phyloP scores from a whole-genome alignment of 2,797 vertebrate genomes.

The Glyptemys insculpta region DNA sequence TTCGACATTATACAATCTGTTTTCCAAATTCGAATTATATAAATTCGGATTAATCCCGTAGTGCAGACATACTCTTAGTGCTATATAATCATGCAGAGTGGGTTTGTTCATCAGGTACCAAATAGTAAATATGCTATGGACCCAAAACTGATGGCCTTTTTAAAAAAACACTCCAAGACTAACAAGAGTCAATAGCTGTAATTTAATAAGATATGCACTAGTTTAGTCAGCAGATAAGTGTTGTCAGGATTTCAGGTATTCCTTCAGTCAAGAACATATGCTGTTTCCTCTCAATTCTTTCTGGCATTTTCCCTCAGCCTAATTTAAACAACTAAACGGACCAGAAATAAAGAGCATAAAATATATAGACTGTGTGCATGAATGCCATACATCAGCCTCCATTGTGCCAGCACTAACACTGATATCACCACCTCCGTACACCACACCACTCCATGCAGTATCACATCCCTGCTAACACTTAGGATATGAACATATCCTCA shows the following conservation, averaged over 20 bases:
- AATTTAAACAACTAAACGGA: not conserved
- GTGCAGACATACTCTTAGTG: too few species aligned
- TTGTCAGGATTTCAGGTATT: rapidly evolving
- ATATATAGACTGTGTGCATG: not conserved
- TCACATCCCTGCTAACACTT: not conserved
- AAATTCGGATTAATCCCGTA: too few species aligned
- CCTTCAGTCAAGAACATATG: not conserved
- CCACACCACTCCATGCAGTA: not conserved
- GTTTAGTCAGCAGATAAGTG: not conserved
- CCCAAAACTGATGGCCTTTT: not conserved
- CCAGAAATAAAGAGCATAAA: not conserved
- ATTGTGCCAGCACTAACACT: not conserved
- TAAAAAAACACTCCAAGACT: not conserved
- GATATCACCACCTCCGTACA: too few species aligned
- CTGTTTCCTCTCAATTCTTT: not conserved
- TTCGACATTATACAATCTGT: too few species aligned
- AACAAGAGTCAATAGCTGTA: not conserved
- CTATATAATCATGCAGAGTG: not conserved
- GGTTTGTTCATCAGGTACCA: not conserved
- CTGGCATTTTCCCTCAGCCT: not conserved
- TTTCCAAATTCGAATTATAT: too few species aligned
- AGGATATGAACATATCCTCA: too few species aligned
- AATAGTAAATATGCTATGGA: not conserved
- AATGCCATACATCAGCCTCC: not conserved
- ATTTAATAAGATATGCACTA: not conserved